Evolutionary conservation across 2,113 vertebrate species (phyloP), one percentile per base, ranked within the genome.

Genomic region (Phrynosoma platyrhinos): DNA sequence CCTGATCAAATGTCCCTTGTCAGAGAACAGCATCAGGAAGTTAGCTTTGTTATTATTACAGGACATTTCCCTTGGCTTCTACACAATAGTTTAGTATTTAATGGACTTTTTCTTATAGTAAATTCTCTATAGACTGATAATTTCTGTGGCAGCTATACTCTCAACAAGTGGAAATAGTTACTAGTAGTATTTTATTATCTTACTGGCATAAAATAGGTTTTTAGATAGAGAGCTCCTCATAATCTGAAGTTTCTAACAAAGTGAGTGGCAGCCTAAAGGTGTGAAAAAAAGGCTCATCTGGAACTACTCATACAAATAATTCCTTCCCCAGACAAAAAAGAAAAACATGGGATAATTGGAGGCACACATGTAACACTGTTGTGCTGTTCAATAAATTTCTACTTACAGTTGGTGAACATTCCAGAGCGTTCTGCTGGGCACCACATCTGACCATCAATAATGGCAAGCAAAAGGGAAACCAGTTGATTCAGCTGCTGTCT

Each of bases 391-490:
- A 40, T 27, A 2, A 12, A 62, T 80, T 82, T 32, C 13, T 40
- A 83, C 30, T 18, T 81, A 66, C 2, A 62, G 36, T 32, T 86
- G 16, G 36, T 25, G 30, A 86, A 4, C 53, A 76, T 18, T 0
- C 2, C 25, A 23, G 79, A 10, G 69, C 64, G 5, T 79, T 62
- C n/a, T 21, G 72, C 32, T 53, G 79, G 88, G 85, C 16, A 80
- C 13, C 6, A 0, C 0, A 52, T 84, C 87, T 87, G 85, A 85
- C 25, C 53, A 86, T 27, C 32, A 92, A 82, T 4, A 58, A 82
- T 77, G 9, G 13, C 25, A 84, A 89, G 91, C 32, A 84, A 90
- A 91, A 62, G n/a, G 53, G 80, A 66, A 88, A 69, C 1, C 0
- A 82, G n/a, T 87, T 71, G 30, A 55, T 83, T 92, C 71, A 69